Evolutionary conservation across 2,113 vertebrate genomes (phyloP).

Genomic region (Bos javanicus): DNA sequence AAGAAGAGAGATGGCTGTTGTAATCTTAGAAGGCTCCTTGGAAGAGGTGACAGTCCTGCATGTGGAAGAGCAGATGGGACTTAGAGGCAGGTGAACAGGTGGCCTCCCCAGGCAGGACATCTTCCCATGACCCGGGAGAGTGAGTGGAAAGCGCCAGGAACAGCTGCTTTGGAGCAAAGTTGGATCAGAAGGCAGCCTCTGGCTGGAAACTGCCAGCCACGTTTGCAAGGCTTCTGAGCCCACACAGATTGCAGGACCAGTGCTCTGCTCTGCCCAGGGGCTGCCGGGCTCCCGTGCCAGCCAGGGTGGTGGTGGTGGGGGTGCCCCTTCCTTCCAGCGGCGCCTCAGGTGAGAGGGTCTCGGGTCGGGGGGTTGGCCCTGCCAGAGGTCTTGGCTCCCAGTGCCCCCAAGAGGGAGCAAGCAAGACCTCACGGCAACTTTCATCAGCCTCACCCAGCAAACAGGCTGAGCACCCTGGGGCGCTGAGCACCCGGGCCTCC

Average conservation of each 20-base stretch:
- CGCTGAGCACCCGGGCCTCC: fast-evolving
- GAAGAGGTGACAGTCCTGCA: fast-evolving
- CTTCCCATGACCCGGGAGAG: neutral
- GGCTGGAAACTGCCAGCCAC: neutral
- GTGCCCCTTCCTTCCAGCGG: neutral
- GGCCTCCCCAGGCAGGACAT: too few species aligned
- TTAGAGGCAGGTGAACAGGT: too few species aligned
- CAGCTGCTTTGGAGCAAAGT: neutral
- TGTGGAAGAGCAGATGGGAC: neutral
- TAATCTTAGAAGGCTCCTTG: neutral
- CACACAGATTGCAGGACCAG: too few species aligned
- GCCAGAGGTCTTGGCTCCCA: neutral
- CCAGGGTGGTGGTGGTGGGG: neutral
- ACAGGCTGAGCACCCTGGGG: fast-evolving
- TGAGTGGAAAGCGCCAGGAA: neutral
- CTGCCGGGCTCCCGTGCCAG: neutral
- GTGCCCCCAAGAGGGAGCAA: neutral
- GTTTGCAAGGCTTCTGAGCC: neutral
- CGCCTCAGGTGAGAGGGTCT: neutral
- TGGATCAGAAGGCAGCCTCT: neutral
- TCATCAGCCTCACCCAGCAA: too few species aligned
- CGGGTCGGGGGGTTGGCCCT: fast-evolving
- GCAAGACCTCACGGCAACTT: neutral
- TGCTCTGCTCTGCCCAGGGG: too few species aligned
- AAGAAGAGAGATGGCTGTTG: neutral